Evolutionary conservation across 2,888 invertebrate genomes (phyloP).

Genomic region (Tetanocera ferruginea): DNA sequence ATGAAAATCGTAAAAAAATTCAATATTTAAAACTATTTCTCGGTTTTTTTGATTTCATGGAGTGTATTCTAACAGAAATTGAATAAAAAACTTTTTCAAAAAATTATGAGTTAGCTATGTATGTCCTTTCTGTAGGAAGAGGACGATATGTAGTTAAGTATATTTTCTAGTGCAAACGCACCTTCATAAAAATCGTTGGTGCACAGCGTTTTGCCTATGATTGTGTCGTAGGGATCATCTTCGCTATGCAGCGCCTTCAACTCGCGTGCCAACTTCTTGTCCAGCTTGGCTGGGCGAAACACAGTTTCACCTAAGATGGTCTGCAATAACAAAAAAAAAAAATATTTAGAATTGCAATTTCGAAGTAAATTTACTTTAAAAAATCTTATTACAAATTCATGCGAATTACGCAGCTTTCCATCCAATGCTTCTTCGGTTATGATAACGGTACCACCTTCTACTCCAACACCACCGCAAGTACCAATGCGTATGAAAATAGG

Average conservation of each 20-base stretch:
- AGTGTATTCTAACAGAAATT: not conserved
- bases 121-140: too few species aligned
- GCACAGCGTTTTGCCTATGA: slow-evolving; percentile 94
- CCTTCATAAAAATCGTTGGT: slow-evolving; percentile 99
- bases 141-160: not conserved
- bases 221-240: slow-evolving; percentile 88
- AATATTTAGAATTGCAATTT: not conserved
- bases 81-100: not conserved
- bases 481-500: slow-evolving; percentile 94
- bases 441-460: slow-evolving; percentile 93
- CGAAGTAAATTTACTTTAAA: not conserved
- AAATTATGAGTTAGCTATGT: too few species aligned
- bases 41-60: not conserved
- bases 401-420: slow-evolving; percentile 83
- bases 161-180: slow-evolving; percentile 58
- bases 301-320: slow-evolving; percentile 87
- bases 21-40: not conserved
- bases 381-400: slow-evolving; percentile 80
- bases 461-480: slow-evolving; percentile 94
- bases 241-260: slow-evolving; percentile 80
- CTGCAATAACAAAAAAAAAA: slow-evolving; percentile 69
- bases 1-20: not conserved
- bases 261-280: slow-evolving; percentile 84
- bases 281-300: slow-evolving; percentile 86
- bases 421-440: slow-evolving; percentile 94